These are phyloP conservation scores for Indicator indicator DNA, from an alignment of 2,113 vertebrate species.

Conservation along the genomic window DNA sequence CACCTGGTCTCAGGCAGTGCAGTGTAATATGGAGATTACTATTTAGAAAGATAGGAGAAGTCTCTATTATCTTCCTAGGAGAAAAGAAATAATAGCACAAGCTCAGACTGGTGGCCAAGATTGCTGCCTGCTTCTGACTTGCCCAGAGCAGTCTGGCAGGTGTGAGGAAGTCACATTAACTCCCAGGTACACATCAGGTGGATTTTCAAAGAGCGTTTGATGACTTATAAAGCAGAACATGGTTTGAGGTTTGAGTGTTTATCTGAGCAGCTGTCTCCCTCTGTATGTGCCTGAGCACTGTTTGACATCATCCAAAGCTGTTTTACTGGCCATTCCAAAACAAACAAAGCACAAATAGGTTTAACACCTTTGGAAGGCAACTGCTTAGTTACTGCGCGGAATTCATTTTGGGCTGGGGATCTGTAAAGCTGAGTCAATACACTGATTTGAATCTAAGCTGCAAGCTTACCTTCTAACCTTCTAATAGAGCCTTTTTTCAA, in stretches of 20 bases:
- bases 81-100: not conserved
- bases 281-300: slow-evolving; percentile 45
- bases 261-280: slow-evolving; percentile 66
- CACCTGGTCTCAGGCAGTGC: not conserved
- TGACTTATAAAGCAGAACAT: slow-evolving; percentile 61
- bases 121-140: slow-evolving; percentile 53
- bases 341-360: slow-evolving; percentile 53
- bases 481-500: not conserved
- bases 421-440: slow-evolving; percentile 53
- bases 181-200: slow-evolving; percentile 47
- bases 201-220: slow-evolving; percentile 71
- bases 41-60: not conserved
- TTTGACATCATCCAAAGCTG: slow-evolving; percentile 66
- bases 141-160: slow-evolving; percentile 29
- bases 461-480: slow-evolving; percentile 47
- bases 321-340: slow-evolving; percentile 72
- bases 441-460: slow-evolving; percentile 29
- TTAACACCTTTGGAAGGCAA: slow-evolving; percentile 70
- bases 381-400: slow-evolving; percentile 54
- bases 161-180: slow-evolving; percentile 4
- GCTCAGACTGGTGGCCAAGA: not conserved
- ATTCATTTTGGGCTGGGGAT: slow-evolving; percentile 54
- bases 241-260: slow-evolving; percentile 53
- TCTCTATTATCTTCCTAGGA: slow-evolving; percentile 13
- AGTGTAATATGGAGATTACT: not conserved